Evolutionary conservation across 1,140 invertebrate genomes (phyloP), one percentile per base, ranked within the genome.

Genomic region (fruit fly (Drosophila melanogaster)): DNA sequence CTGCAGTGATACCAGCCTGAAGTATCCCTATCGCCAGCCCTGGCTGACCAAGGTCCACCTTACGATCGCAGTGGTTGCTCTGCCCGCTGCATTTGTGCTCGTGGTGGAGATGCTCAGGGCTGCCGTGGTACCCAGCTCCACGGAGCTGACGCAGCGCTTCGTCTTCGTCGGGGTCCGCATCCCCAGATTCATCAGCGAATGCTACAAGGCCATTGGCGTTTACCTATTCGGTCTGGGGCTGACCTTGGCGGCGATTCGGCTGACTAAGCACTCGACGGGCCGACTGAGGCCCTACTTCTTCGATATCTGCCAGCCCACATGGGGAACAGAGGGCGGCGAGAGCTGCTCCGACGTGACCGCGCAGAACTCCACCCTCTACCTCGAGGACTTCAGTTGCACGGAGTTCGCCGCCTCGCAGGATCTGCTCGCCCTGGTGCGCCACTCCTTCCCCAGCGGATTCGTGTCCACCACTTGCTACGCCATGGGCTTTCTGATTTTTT

Each of bases 111-210:
- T 91, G 80, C 53, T 91, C 22, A 49, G 90, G 7, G 86, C 86
- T 1, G 90, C 90, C n/a, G 75, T 78, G 22, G 77, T 85, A 46
- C 60, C 79, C 41, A 65, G 15, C 15, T 11, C 49, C 7, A 26
- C 30, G 51, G 85, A 90, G 56, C 53, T 86, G 24, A 77, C 75
- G 56, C 90, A 91, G 38, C 61, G 77, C 14, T 91, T 90, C 41
- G 78, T 85, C 15, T 91, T 91, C 54, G 81, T 91, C 7, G 90
- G 90, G 11, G 67, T 77, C 1, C 69, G 78, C 12, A 89, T 91
- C 37, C 90, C 90, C 6, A 91, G 75, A 55, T 90, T 89, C 47
- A 76, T 91, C 19, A 91, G 90, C 57, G 90, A 91, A 53, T 90
- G 90, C 49, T 91, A 91, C 62, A 90, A 91, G 55, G 59, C 84